A percentile compares a stretch with the other conserved stretches of the same genome.
Conservation (phyloP, 2,113 vertebrate genomes). For the Perognathus longimembris region DNA sequence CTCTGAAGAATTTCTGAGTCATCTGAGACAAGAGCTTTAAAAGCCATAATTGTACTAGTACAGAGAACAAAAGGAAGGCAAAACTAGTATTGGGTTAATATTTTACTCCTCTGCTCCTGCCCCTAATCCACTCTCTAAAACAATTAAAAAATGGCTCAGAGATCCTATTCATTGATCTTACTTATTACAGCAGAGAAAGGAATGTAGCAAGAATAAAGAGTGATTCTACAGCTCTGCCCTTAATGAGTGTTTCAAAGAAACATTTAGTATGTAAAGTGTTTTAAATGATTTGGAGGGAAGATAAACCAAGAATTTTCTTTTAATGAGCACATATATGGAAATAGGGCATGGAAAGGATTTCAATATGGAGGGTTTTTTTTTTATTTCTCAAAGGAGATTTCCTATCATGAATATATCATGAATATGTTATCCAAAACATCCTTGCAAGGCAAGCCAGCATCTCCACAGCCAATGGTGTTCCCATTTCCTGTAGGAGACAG, state of each 20-base stretch:
- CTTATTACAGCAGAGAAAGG: not conserved
- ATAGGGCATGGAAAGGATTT: not conserved
- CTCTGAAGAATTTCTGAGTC: not conserved
- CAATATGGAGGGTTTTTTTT: not conserved
- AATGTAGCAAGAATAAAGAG: conserved; percentile 27
- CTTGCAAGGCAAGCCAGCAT: not conserved
- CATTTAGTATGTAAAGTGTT: conserved; percentile 64
- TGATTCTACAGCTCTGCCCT: not conserved
- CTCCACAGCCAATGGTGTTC: not conserved
- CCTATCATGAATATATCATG: not conserved
- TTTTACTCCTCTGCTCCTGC: conserved; percentile 4
- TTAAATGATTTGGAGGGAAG: conserved; percentile 18
- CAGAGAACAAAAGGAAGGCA: not conserved
- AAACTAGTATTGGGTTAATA: not conserved
- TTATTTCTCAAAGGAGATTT: conserved; percentile 2
- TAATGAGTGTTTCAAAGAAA: conserved; percentile 53
- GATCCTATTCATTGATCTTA: conserved; percentile 27
- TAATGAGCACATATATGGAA: not conserved
- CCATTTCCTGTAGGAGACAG: not conserved
- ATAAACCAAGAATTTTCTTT: conserved; percentile 37
- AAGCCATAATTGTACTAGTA: not conserved
- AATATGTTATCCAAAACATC: not conserved
- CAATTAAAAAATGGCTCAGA: conserved; percentile 48
- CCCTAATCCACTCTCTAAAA: not conserved
- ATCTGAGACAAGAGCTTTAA: not conserved